phyloP scores from a whole-genome alignment of 2,113 vertebrate genomes.

The Anguilla japonica region DNA sequence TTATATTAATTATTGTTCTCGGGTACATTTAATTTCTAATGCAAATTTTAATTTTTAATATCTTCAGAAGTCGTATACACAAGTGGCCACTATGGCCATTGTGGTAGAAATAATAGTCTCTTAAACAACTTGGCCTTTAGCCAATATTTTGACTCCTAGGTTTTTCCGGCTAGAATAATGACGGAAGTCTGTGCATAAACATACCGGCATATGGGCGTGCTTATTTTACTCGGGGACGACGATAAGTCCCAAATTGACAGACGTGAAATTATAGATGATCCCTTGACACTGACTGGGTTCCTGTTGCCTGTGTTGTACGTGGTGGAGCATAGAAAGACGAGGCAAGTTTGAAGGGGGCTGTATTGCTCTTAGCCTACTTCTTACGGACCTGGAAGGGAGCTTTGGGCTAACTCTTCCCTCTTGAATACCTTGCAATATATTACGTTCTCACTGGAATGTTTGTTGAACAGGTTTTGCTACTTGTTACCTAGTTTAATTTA shows the following conservation, averaged over 20 bases:
- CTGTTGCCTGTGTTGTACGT: not conserved
- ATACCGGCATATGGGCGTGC: too few relatives aligned
- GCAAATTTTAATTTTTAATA: not conserved
- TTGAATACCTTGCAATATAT: not conserved
- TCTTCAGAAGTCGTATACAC: not conserved
- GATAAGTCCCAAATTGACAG: not conserved
- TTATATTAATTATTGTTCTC: too few relatives aligned
- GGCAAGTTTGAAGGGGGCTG: constrained; percentile 20
- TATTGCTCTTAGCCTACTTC: not conserved
- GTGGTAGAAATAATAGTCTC: not conserved
- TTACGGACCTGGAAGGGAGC: not conserved
- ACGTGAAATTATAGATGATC: not conserved
- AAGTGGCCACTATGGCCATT: not conserved
- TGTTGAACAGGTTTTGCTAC: not conserved
- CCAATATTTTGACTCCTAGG: not conserved
- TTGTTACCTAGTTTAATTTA: not conserved
- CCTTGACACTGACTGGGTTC: not conserved
- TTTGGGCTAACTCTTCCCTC: not conserved
- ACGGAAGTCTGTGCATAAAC: not conserved
- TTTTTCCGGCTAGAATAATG: not conserved
- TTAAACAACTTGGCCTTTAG: not conserved
- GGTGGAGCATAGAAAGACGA: not conserved
- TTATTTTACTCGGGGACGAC: not conserved
- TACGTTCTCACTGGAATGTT: not conserved
- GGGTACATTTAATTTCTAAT: not conserved